Conservation (phyloP, 53 echinoderm and acorn worm genomes). For the Antedon mediterranea region DNA sequence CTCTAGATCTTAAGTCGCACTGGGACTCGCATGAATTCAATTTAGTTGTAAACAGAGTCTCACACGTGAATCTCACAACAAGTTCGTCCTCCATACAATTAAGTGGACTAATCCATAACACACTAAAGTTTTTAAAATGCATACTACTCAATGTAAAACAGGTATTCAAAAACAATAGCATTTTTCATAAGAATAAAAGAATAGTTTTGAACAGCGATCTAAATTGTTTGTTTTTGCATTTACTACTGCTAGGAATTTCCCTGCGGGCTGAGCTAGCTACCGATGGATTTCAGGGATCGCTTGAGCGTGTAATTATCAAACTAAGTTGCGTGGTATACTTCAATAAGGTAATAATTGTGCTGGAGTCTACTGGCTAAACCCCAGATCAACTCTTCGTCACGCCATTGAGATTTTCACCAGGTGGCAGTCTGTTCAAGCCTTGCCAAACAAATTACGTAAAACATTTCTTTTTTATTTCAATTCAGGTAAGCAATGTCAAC, state of each 20-base stretch:
- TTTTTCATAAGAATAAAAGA: background rate
- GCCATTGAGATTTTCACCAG: background rate
- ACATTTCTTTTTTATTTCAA: background rate
- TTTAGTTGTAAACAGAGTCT: background rate
- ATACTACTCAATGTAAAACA: too few relatives aligned
- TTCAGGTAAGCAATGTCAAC: background rate
- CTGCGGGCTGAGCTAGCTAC: background rate
- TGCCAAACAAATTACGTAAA: background rate
- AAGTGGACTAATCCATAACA: too few relatives aligned
- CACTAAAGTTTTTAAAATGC: too few relatives aligned
- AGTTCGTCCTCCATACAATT: too few relatives aligned
- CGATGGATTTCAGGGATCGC: background rate
- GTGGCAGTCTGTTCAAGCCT: background rate
- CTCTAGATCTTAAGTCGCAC: background rate
- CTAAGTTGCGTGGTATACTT: background rate
- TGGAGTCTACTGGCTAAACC: background rate
- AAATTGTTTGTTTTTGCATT: background rate
- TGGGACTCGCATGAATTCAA: background rate
- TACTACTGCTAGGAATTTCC: background rate
- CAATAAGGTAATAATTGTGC: background rate
- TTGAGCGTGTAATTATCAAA: slow-evolving; percentile 1
- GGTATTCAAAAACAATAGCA: background rate
- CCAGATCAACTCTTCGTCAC: background rate
- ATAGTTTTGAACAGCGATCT: background rate
- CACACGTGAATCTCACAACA: background rate